Evolutionary conservation across 2,113 vertebrate species (phyloP), one percentile per base, ranked within the genome.

Genomic region (Psettodes erumei): DNA sequence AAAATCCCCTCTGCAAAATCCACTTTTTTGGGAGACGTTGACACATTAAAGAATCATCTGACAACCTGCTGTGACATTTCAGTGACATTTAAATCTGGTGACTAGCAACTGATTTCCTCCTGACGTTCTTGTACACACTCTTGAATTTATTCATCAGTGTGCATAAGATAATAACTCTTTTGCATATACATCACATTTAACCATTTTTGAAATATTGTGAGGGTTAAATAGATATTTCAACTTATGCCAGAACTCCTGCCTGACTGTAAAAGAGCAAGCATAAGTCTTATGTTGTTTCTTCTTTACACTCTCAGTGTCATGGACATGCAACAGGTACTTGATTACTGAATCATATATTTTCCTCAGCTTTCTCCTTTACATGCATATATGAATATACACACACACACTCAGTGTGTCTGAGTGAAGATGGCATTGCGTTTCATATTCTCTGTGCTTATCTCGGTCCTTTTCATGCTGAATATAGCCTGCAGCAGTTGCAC

Each of bases 321-420:
- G 35, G n/a, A 75, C 60, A 72, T 43, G 65, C 73, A 80, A 75
- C 71, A 67, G 53, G 66, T 83, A 13, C 50, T 67, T 58, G 55
- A 71, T 79, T 75, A 79, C 18, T 66, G 37, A 85, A 78, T 87
- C 38, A 80, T 74, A 75, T 19, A 51, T 60, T 56, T 53, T 8
- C n/a, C 37, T 63, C 1, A 65, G 25, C 55, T 48, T 68, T 78
- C 56, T 65, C 56, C 25, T 51, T 32, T 47, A 69, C 48, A 23
- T n/a, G 40, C 59, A 15, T 19, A 33, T 33, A 66, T 25, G 81
- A 21, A 73, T 28, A 55, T 13, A 75, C 18, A 54, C 7, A 9
- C 33, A 62, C 32, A 60, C n/a, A 75, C 8, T 64, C 13, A 15
- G n/a, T n/a, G n/a, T n/a, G n/a, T n/a, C 25, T 55, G 2, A 25